Conservation (phyloP, 2,113 vertebrate genomes). For the Typhlomys cinereus region DNA sequence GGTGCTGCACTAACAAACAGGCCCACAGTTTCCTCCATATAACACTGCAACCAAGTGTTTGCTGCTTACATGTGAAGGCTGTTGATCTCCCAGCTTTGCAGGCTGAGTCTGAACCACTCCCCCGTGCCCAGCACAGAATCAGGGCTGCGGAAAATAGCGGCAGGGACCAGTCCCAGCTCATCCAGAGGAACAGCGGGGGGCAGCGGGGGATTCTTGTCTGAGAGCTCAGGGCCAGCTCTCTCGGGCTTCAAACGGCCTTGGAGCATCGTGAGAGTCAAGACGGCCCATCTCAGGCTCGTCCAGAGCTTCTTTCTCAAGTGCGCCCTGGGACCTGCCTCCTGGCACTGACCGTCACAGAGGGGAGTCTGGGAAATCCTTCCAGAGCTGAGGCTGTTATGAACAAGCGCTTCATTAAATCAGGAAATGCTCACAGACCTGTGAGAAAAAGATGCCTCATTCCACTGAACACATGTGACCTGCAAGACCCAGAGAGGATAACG, state of each 20-base stretch:
- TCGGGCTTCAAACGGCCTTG: too few relatives aligned
- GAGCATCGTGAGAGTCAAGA: too few relatives aligned
- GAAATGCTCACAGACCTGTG: accelerated
- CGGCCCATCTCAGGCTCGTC: too few relatives aligned
- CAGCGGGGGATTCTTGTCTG: too few relatives aligned
- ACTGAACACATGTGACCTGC: not conserved
- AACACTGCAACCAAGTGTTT: accelerated
- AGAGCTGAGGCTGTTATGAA: not conserved
- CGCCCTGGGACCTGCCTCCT: too few relatives aligned
- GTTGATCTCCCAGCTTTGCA: accelerated
- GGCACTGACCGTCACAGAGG: too few relatives aligned
- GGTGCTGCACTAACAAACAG: not conserved
- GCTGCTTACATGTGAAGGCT: accelerated
- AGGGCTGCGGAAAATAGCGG: not conserved
- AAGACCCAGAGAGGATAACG: not conserved
- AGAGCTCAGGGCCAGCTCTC: too few relatives aligned
- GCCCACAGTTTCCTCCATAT: accelerated
- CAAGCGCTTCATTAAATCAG: accelerated
- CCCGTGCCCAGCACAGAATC: too few relatives aligned
- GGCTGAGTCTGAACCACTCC: accelerated
- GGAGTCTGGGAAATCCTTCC: accelerated
- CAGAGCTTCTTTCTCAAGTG: too few relatives aligned
- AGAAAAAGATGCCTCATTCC: not conserved
- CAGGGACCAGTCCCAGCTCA: too few relatives aligned
- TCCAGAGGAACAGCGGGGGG: too few relatives aligned